These are phyloP conservation scores for Drosophila eugracilis DNA, from an alignment of 1,140 invertebrate species.

Conservation along the genomic window DNA sequence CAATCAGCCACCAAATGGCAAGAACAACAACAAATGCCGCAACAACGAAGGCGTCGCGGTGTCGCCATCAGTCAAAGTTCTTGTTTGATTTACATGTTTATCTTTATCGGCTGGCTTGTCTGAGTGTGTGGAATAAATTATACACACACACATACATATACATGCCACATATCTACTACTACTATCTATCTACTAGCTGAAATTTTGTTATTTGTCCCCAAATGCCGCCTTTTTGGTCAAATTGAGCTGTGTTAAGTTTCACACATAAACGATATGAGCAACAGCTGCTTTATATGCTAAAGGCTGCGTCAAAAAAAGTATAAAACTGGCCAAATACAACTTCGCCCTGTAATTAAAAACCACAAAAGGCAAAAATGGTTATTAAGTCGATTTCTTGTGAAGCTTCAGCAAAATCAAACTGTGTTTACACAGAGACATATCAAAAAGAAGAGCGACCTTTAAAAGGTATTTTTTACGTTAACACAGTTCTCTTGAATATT, in stretches of 20 bases:
- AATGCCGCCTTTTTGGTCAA: constrained; percentile 66
- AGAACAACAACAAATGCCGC: constrained; percentile 33
- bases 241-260: constrained; percentile 80
- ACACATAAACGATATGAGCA: constrained; percentile 60
- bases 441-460: constrained; percentile 33
- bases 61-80: constrained; percentile 81
- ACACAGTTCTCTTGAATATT: too few species aligned
- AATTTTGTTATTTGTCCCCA: constrained; percentile 18
- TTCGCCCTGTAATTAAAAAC: constrained; percentile 67
- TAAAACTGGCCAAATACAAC: constrained; percentile 26
- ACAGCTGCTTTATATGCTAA: too few species aligned
- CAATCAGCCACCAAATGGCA: constrained; percentile 56
- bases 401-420: constrained; percentile 28
- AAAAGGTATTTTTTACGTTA: constrained; percentile 58
- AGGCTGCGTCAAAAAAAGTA: too few species aligned
- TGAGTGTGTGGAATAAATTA: constrained; percentile 65
- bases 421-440: constrained; percentile 8
- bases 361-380: constrained; percentile 34
- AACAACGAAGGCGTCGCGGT: constrained; percentile 57
- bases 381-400: constrained; percentile 66
- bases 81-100: constrained; percentile 82
- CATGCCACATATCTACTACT: constrained; percentile 12
- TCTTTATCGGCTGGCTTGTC: constrained; percentile 38
- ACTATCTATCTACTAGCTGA: constrained; percentile 17
- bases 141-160: constrained; percentile 51